Conservation (phyloP, 1,140 invertebrate species). For the Papilio machaon region DNA sequence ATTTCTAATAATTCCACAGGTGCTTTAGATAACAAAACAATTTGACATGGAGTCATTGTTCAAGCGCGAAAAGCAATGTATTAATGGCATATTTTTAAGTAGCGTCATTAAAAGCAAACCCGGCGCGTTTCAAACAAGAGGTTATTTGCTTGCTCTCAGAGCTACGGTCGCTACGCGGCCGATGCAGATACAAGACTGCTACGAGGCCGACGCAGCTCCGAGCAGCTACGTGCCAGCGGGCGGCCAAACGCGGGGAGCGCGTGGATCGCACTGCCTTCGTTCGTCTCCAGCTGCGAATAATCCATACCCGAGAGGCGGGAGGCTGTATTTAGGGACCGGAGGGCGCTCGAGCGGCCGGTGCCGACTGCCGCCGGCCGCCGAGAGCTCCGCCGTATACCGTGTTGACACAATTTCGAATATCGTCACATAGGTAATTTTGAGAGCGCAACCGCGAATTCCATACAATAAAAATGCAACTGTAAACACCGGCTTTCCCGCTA, state of each 20-base stretch:
- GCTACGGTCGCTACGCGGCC: constrained; percentile 31
- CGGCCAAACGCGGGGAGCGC: constrained; percentile 69
- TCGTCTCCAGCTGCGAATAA: constrained; percentile 70
- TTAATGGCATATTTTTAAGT: constrained; percentile 67
- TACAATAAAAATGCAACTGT: constrained; percentile 33
- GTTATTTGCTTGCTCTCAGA: constrained; percentile 57
- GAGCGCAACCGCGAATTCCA: constrained; percentile 25
- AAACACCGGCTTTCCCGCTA: constrained; percentile 23
- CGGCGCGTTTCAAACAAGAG: constrained; percentile 57
- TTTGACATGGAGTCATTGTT: constrained; percentile 64
- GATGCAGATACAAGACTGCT: constrained; percentile 36
- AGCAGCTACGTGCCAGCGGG: constrained; percentile 42
- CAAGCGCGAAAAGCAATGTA: constrained; percentile 60
- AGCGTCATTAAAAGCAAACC: constrained; percentile 52
- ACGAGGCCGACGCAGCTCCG: constrained; percentile 43
- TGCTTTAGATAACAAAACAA: constrained; percentile 64
- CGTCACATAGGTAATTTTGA: constrained; percentile 65
- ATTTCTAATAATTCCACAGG: constrained; percentile 61
- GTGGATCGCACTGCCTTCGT: constrained; percentile 75
- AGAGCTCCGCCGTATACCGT: constrained; percentile 52
- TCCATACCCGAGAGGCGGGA: constrained; percentile 75
- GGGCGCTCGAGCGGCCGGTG: constrained; percentile 68
- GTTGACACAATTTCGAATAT: constrained; percentile 78
- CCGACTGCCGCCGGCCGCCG: constrained; percentile 58
- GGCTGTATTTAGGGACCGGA: constrained; percentile 76